These are phyloP conservation scores for Epinotia nisella DNA, from an alignment of 2,888 invertebrate species.

Conservation along the genomic window DNA sequence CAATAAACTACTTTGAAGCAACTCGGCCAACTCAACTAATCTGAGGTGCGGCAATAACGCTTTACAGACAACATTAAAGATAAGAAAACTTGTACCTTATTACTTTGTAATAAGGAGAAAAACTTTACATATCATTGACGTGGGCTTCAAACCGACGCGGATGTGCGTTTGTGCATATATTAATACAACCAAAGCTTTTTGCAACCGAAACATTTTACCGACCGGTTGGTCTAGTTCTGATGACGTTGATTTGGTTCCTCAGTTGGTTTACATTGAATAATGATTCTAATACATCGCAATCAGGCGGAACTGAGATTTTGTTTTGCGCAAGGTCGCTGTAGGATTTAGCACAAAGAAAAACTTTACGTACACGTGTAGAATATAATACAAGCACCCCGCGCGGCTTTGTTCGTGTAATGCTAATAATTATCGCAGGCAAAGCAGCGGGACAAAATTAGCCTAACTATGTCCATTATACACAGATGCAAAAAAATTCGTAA, in stretches of 20 bases:
- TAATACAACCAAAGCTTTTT: constrained; percentile 30
- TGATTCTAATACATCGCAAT: not conserved
- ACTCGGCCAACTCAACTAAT: too few species aligned
- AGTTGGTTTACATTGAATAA: not conserved
- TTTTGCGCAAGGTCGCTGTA: not conserved
- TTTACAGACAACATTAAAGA: too few species aligned
- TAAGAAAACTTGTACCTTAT: not conserved
- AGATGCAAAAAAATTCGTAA: too few species aligned
- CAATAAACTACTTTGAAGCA: too few species aligned
- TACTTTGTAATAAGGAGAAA: not conserved
- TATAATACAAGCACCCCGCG: too few species aligned
- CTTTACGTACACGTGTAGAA: not conserved
- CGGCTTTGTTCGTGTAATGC: too few species aligned
- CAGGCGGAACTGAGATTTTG: not conserved
- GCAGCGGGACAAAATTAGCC: too few species aligned
- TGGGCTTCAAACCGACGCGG: constrained; percentile 10
- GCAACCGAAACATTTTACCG: constrained; percentile 26
- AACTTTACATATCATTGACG: not conserved
- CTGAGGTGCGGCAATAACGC: too few species aligned
- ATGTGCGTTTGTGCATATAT: constrained; percentile 27
- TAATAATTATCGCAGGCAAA: too few species aligned
- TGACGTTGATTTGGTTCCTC: not conserved
- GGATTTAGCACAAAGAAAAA: not conserved
- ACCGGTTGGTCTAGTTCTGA: constrained; percentile 31
- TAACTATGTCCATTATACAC: too few species aligned